Conservation (phyloP, 2,888 invertebrate species). For the Allygus modestus region DNA sequence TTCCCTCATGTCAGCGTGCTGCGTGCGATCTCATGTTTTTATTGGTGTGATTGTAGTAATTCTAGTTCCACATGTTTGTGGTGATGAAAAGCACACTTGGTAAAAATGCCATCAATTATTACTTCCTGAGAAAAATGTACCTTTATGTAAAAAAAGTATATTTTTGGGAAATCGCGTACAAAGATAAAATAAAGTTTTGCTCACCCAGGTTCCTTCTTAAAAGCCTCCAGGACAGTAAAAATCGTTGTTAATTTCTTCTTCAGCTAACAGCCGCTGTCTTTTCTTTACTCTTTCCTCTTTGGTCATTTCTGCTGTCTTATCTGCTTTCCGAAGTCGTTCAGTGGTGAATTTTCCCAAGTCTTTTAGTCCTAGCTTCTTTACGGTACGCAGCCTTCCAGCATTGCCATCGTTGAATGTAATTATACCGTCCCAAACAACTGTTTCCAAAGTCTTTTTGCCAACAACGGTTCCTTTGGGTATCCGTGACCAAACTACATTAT, state of each 20-base stretch:
- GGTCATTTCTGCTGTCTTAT: constrained; percentile 40
- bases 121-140: background rate
- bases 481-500: constrained; percentile 29
- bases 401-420: constrained; percentile 35
- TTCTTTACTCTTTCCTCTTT: constrained; percentile 29
- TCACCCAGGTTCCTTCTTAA: background rate
- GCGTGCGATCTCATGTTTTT: too few species aligned
- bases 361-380: constrained; percentile 41
- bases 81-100: background rate
- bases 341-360: constrained; percentile 38
- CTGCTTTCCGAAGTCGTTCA: constrained; percentile 19
- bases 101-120: background rate
- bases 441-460: constrained; percentile 32
- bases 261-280: constrained; percentile 13
- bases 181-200: background rate
- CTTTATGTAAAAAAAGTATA: background rate
- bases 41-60: background rate
- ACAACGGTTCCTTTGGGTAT: constrained; percentile 37
- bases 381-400: constrained; percentile 34
- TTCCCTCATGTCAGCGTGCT: too few species aligned
- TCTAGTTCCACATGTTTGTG: background rate
- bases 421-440: constrained; percentile 16
- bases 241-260: constrained; percentile 6
- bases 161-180: background rate
- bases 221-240: constrained; percentile 28